A percentile compares a stretch with the other conserved stretches of the same genome.
Conservation (phyloP, 2,888 invertebrate species). For the Yponomeuta evonymella region DNA sequence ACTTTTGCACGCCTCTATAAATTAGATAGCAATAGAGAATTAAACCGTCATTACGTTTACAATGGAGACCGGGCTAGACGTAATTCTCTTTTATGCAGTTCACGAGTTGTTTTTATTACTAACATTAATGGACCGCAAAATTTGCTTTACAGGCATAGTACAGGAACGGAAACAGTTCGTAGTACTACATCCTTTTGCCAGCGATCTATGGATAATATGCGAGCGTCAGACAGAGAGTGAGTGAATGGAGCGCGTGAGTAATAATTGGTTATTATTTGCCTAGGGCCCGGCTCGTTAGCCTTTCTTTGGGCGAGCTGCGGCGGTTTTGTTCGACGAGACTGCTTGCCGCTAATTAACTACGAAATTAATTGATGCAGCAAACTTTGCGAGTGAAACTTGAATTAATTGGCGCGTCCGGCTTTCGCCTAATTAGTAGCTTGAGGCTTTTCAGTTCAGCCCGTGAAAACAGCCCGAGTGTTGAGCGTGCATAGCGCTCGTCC, state of each 20-base stretch:
- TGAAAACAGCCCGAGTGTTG: conserved; percentile 71
- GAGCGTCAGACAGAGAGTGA: neutral
- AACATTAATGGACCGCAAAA: neutral
- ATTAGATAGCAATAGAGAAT: conserved; percentile 20
- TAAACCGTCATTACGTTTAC: conserved; percentile 20
- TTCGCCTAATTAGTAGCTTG: conserved; percentile 75
- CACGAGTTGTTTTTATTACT: neutral
- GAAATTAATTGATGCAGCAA: conserved; percentile 77
- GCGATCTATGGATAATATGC: no score
- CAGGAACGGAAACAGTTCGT: no score
- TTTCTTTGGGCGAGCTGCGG: conserved; percentile 58
- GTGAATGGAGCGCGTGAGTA: neutral
- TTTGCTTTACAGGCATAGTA: neutral
- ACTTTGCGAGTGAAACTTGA: conserved; percentile 76
- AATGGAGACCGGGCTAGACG: conserved; percentile 7
- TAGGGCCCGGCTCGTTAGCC: conserved; percentile 67
- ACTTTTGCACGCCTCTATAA: conserved; percentile 16
- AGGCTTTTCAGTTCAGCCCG: conserved; percentile 72
- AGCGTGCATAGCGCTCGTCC: conserved; percentile 27
- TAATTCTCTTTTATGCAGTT: conserved; percentile 6
- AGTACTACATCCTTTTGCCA: no score
- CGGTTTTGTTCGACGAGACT: conserved; percentile 61
- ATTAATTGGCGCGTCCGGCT: conserved; percentile 77
- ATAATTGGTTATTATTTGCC: conserved; percentile 25
- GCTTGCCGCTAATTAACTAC: conserved; percentile 72